phyloP scores from a whole-genome alignment of 2,888 invertebrate genomes.

The Ectemnius continuus region DNA sequence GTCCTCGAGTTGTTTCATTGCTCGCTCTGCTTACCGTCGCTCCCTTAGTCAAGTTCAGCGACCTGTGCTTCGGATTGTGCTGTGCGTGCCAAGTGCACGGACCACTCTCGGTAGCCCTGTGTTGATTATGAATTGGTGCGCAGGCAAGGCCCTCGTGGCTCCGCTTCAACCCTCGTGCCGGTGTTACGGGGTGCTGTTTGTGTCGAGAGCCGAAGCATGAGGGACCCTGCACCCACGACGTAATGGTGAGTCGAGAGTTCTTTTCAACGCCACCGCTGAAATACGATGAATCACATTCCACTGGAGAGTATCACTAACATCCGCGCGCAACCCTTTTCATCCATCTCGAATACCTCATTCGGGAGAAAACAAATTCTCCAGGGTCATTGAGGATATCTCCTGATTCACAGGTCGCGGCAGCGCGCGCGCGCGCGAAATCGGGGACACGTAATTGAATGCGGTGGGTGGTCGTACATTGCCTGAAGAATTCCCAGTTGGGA shows the following conservation, averaged over 20 bases:
- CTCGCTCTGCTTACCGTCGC: not conserved
- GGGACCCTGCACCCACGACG: conserved; percentile 68
- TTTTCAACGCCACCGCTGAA: not conserved
- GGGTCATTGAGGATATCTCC: no score
- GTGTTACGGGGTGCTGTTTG: conserved; percentile 63
- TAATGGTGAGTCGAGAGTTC: conserved; percentile 65
- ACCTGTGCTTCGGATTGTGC: not conserved
- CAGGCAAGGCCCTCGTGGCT: conserved; percentile 41
- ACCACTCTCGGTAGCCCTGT: not conserved
- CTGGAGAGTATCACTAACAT: no score
- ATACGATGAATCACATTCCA: no score
- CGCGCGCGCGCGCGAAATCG: no score
- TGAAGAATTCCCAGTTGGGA: no score
- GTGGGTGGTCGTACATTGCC: no score
- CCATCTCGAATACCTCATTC: no score
- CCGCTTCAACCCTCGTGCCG: conserved; percentile 47
- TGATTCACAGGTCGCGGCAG: no score
- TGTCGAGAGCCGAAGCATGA: conserved; percentile 70
- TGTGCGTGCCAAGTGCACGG: not conserved
- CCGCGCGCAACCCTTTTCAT: no score
- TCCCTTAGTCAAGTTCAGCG: not conserved
- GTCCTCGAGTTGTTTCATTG: no score
- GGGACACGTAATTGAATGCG: no score
- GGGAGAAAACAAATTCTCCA: no score
- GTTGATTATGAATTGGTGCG: conserved; percentile 50